A percentile compares a stretch with the other conserved stretches of the same genome.
Evolutionary conservation across 2,888 invertebrate genomes (phyloP).

Genomic region (Crepidodera aurea): DNA sequence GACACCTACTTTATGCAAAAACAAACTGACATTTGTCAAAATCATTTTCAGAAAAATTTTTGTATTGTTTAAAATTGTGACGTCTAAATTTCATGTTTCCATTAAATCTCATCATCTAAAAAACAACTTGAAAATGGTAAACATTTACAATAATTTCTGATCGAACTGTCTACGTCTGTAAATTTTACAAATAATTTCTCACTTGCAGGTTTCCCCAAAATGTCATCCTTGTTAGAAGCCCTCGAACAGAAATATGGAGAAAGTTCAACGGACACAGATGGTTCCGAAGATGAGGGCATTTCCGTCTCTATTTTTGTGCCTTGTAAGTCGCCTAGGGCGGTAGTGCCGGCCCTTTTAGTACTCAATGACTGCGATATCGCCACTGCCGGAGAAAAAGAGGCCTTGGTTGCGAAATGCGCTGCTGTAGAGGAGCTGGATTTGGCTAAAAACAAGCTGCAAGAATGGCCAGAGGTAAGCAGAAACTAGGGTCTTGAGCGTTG

Average conservation of each 20-base stretch:
- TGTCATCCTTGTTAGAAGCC: slow-evolving; percentile 91
- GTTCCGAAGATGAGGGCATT: slow-evolving; percentile 68
- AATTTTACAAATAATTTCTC: background rate
- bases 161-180: background rate
- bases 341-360: slow-evolving; percentile 84
- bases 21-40: too few relatives aligned
- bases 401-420: slow-evolving; percentile 82
- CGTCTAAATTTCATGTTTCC: background rate
- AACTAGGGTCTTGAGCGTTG: too few relatives aligned
- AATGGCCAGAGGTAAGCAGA: slow-evolving; percentile 84
- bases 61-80: too few relatives aligned
- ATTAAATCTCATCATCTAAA: slow-evolving; percentile 1
- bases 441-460: slow-evolving; percentile 88
- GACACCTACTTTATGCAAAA: too few relatives aligned
- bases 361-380: slow-evolving; percentile 92
- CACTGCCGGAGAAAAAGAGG: slow-evolving; percentile 84
- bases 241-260: slow-evolving; percentile 85
- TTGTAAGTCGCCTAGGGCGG: slow-evolving; percentile 77
- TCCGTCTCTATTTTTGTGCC: slow-evolving; percentile 89
- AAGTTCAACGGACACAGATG: slow-evolving; percentile 66
- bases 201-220: slow-evolving; percentile 58
- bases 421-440: slow-evolving; percentile 94
- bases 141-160: background rate
- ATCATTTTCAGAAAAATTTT: too few relatives aligned
- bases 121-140: slow-evolving; percentile 15